Conservation (phyloP, 2,888 invertebrate species). For the Megamerina dolium region DNA sequence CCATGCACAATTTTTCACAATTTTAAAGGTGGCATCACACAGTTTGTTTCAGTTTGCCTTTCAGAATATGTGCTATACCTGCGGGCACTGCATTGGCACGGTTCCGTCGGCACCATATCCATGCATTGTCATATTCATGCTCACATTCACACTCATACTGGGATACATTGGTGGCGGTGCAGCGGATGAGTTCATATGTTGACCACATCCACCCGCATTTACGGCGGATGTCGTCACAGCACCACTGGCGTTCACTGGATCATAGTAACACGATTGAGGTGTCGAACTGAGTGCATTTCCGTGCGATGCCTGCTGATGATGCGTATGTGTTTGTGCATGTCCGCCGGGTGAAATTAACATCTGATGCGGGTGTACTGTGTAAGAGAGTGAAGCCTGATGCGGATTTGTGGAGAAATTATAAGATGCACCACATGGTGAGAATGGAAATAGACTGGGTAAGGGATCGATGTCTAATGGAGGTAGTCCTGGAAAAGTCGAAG, state of each 20-base stretch:
- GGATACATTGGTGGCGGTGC: constrained; percentile 61
- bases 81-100: constrained; percentile 57
- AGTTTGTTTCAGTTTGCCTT: neutral
- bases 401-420: constrained; percentile 57
- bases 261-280: constrained; percentile 39
- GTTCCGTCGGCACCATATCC: constrained; percentile 54
- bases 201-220: constrained; percentile 18
- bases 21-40: too few relatives aligned
- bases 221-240: constrained; percentile 9
- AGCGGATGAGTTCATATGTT: constrained; percentile 18
- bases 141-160: constrained; percentile 92
- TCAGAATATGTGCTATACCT: constrained; percentile 48
- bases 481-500: constrained; percentile 73
- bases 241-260: constrained; percentile 33
- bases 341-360: constrained; percentile 59
- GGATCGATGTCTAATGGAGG: constrained; percentile 82
- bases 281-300: constrained; percentile 30
- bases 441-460: constrained; percentile 77
- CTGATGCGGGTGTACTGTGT: constrained; percentile 57
- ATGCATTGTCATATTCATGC: constrained; percentile 97
- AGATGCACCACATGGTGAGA: constrained; percentile 72
- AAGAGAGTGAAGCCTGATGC: constrained; percentile 51
- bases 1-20: too few relatives aligned
- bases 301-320: constrained; percentile 25
- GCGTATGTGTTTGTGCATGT: constrained; percentile 21